These are phyloP conservation scores for Drosophila nr. fundita DNA, from an alignment of 2,888 invertebrate genomes.

Conservation along the genomic window DNA sequence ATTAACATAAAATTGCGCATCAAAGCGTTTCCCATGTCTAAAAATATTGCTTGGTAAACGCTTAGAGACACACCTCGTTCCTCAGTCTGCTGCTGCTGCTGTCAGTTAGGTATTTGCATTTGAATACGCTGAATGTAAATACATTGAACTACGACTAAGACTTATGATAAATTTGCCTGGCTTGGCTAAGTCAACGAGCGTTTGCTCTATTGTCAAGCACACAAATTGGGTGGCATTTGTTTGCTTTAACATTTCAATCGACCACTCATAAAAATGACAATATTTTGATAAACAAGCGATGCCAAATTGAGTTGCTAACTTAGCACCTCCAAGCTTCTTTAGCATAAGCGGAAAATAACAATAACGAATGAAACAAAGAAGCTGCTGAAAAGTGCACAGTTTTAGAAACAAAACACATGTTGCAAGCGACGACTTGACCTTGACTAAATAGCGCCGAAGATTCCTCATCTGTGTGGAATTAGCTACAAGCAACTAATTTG, in stretches of 20 bases:
- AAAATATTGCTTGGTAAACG: conserved; percentile 18
- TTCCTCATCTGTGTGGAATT: conserved; percentile 36
- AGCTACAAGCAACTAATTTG: conserved; percentile 14
- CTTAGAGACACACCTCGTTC: conserved; percentile 64
- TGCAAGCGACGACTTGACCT: conserved; percentile 36
- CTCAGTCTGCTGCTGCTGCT: conserved; percentile 20
- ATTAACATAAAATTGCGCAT: conserved; percentile 12
- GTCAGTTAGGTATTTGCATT: conserved; percentile 59
- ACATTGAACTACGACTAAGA: not conserved
- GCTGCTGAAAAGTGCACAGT: conserved; percentile 40
- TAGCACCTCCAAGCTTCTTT: conserved; percentile 39
- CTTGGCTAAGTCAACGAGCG: conserved; percentile 45
- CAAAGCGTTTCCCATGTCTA: conserved; percentile 52
- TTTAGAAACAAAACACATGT: conserved; percentile 18
- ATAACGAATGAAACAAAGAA: conserved; percentile 46
- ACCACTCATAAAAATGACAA: conserved; percentile 2
- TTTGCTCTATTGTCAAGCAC: conserved; percentile 41
- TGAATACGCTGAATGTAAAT: conserved; percentile 73
- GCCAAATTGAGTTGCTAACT: conserved; percentile 59
- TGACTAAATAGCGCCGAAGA: conserved; percentile 28
- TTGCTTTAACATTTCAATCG: conserved; percentile 53
- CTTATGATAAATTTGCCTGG: conserved; percentile 46
- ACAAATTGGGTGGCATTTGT: conserved; percentile 25
- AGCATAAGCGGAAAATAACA: conserved; percentile 54
- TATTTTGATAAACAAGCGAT: conserved; percentile 35